Evolutionary conservation across 2,888 invertebrate species (phyloP).

Genomic region (Caenorhabditis afra): DNA sequence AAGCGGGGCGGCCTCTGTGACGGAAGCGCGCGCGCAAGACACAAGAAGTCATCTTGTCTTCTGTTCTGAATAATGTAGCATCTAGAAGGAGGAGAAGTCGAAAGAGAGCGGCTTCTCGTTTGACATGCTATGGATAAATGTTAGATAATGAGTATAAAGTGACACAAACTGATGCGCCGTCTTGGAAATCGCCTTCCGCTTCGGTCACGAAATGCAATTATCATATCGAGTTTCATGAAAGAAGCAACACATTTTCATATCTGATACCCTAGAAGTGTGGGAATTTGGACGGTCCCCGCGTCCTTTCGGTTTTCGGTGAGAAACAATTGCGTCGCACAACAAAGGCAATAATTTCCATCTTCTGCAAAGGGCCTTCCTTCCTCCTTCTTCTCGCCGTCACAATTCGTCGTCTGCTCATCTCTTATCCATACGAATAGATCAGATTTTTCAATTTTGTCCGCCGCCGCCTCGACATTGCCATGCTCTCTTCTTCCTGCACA

Average conservation of each 20-base stretch:
- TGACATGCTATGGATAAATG: slow-evolving; percentile 62
- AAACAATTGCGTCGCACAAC: slow-evolving; percentile 16
- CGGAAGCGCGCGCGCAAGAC: slow-evolving; percentile 48
- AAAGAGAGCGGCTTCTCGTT: slow-evolving; percentile 38
- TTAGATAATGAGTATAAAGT: slow-evolving; percentile 62
- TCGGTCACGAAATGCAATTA: slow-evolving; percentile 71
- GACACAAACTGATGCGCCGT: slow-evolving; percentile 17
- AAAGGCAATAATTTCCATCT: slow-evolving; percentile 50
- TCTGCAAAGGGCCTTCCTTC: not conserved
- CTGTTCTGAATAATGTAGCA: slow-evolving; percentile 63
- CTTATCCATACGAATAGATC: slow-evolving; percentile 55
- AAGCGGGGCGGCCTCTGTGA: slow-evolving; percentile 5
- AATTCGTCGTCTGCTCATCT: slow-evolving; percentile 28
- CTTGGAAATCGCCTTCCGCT: slow-evolving; percentile 23
- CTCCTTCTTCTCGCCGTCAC: slow-evolving; percentile 8
- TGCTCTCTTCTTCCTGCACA: slow-evolving; percentile 23
- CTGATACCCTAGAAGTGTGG: slow-evolving; percentile 26
- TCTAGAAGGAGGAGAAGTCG: slow-evolving; percentile 14
- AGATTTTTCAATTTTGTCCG: slow-evolving; percentile 57
- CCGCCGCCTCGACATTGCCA: slow-evolving; percentile 19
- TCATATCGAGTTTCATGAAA: slow-evolving; percentile 71
- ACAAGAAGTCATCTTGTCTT: slow-evolving; percentile 24
- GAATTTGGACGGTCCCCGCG: not conserved
- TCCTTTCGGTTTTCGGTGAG: slow-evolving; percentile 29
- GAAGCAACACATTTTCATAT: slow-evolving; percentile 22